These are phyloP conservation scores for Poeciliopsis turrubarensis DNA, from an alignment of 2,113 vertebrate genomes.

Conservation along the genomic window DNA sequence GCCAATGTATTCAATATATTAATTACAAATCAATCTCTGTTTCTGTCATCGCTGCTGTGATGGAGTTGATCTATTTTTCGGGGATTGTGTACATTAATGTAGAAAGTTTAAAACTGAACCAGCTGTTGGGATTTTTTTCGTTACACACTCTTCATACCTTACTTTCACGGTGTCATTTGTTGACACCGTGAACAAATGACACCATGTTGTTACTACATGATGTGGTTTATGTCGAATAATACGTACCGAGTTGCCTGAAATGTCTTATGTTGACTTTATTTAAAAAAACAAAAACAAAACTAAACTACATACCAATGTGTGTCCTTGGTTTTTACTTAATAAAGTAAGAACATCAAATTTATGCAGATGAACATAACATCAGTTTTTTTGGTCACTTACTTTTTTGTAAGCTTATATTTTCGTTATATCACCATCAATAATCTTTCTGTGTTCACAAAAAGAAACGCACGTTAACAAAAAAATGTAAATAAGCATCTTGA, in stretches of 20 bases:
- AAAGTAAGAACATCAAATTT: too few relatives aligned
- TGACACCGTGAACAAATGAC: too few relatives aligned
- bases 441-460: neutral
- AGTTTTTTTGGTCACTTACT: too few relatives aligned
- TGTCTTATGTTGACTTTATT: neutral
- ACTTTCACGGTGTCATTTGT: neutral
- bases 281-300: neutral
- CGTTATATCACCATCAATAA: neutral
- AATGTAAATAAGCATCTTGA: neutral
- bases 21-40: too few relatives aligned
- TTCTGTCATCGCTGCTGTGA: neutral
- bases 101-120: constrained; percentile 7
- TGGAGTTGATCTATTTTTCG: neutral
- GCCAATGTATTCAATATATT: too few relatives aligned
- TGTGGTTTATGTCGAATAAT: neutral
- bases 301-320: too few relatives aligned
- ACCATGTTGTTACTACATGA: neutral
- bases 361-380: too few relatives aligned
- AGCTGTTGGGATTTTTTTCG: neutral
- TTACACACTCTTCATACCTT: neutral
- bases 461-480: neutral
- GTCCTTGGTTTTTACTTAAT: too few relatives aligned
- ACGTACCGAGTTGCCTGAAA: neutral
- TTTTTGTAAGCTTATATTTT: neutral
- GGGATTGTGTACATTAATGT: too few relatives aligned